A percentile compares a stretch with the other conserved stretches of the same genome.
Conservation (phyloP, 92 coral and sea anemone genomes). For the Isaurus tuberculatus region DNA sequence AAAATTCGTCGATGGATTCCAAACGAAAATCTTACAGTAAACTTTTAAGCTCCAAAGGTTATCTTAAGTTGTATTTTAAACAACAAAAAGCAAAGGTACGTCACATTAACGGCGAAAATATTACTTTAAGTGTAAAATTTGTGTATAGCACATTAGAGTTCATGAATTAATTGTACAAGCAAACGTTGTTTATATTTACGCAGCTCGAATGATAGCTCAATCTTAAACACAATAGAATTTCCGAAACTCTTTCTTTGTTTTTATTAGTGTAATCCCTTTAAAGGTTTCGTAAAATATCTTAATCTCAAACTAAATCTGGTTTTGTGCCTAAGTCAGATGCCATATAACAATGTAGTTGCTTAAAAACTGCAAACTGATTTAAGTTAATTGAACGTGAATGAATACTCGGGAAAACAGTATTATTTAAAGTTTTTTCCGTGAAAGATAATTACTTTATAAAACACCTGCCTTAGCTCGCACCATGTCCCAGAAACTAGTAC, state of each 20-base stretch:
- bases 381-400: neutral
- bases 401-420: neutral
- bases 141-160: neutral
- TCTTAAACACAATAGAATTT: slow-evolving; percentile 14
- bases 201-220: slow-evolving; percentile 18
- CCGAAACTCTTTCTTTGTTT: neutral
- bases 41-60: neutral
- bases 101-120: too few relatives aligned
- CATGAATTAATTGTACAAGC: neutral
- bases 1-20: neutral
- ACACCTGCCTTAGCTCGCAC: neutral
- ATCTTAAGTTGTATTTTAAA: neutral
- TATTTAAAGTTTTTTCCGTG: neutral
- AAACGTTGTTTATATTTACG: slow-evolving; percentile 17
- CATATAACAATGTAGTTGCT: too few relatives aligned
- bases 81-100: neutral
- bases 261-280: neutral
- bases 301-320: too few relatives aligned
- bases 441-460: neutral
- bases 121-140: neutral
- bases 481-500: neutral
- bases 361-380: too few relatives aligned
- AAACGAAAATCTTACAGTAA: neutral
- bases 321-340: too few relatives aligned
- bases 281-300: too few relatives aligned